These are phyloP conservation scores for Blennius ocellaris DNA, from an alignment of 2,113 vertebrate genomes.

Conservation along the genomic window DNA sequence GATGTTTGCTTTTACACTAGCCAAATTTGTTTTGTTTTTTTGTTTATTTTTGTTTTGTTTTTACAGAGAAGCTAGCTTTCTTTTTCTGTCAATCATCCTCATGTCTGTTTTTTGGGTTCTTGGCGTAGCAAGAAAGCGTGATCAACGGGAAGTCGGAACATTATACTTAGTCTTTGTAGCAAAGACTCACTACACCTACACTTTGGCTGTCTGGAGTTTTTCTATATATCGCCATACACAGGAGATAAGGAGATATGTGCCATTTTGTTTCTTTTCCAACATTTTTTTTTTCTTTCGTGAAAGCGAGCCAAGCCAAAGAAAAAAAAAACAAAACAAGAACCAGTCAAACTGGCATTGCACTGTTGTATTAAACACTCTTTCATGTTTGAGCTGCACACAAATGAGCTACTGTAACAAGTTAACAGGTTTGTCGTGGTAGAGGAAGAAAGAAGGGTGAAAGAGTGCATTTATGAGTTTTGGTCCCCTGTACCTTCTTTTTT, in stretches of 20 bases:
- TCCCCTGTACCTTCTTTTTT: background rate
- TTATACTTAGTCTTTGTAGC: conserved; percentile 33
- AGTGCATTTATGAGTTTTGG: background rate
- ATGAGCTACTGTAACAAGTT: conserved; percentile 29
- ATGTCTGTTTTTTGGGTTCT: background rate
- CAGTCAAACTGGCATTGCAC: conserved; percentile 57
- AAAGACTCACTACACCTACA: conserved; percentile 51
- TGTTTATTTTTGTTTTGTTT: background rate
- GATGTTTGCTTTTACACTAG: conserved; percentile 14
- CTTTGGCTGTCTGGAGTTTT: conserved; percentile 45
- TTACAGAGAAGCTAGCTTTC: background rate
- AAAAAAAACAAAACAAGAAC: conserved; percentile 7
- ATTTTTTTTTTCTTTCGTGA: conserved; percentile 7
- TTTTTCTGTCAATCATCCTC: conserved; percentile 10
- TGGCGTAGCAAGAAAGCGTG: conserved; percentile 31
- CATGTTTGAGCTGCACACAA: conserved; percentile 37
- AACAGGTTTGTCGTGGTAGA: conserved; percentile 42
- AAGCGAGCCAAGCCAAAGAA: conserved; percentile 32
- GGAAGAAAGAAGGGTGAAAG: conserved; percentile 16
- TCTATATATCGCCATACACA: conserved; percentile 38
- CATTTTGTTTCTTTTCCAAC: conserved; percentile 48
- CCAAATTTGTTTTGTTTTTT: background rate
- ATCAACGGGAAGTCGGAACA: conserved; percentile 44
- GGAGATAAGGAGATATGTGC: conserved; percentile 31
- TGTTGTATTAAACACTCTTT: conserved; percentile 53